Percentiles rank a stretch among this genome's conserved stretches.
phyloP scores from a whole-genome alignment of 1,140 invertebrate genomes.

The Archegozetes longisetosus region DNA sequence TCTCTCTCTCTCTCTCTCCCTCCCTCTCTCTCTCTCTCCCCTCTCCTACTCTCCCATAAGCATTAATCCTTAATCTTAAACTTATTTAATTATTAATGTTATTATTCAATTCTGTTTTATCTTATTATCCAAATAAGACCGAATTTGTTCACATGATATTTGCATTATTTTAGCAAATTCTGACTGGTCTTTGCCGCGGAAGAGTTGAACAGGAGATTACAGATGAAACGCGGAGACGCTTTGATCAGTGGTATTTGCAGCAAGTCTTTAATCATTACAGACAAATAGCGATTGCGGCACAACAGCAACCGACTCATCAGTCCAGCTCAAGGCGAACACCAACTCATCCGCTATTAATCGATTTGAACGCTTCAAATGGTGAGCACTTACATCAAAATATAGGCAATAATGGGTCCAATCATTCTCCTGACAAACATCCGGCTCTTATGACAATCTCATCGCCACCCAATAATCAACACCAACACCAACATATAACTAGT shows the following conservation, averaged over 20 bases:
- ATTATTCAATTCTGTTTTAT: not conserved
- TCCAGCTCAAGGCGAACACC: conserved; percentile 31
- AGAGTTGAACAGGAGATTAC: conserved; percentile 24
- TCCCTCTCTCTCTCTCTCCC: not conserved
- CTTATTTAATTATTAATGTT: not conserved
- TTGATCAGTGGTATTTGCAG: conserved; percentile 32
- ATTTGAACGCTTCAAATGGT: not conserved
- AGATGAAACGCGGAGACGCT: conserved; percentile 28
- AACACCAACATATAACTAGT: conserved; percentile 69
- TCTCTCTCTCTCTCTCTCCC: not conserved
- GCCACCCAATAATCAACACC: conserved; percentile 45
- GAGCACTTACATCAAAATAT: not conserved
- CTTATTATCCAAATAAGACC: not conserved
- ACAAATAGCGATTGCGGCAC: conserved; percentile 28
- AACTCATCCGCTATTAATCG: conserved; percentile 9
- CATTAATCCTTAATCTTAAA: not conserved
- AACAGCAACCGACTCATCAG: conserved; percentile 39
- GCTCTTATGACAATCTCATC: conserved; percentile 16
- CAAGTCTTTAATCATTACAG: conserved; percentile 25
- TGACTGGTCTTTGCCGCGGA: not conserved
- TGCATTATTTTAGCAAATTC: conserved; percentile 9
- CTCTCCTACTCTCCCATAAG: not conserved
- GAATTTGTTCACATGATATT: no score
- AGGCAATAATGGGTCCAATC: not conserved
- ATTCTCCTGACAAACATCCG: conserved; percentile 10